Evolutionary conservation across 1,140 invertebrate species (phyloP).

Genomic region (Rhopalosiphum padi): DNA sequence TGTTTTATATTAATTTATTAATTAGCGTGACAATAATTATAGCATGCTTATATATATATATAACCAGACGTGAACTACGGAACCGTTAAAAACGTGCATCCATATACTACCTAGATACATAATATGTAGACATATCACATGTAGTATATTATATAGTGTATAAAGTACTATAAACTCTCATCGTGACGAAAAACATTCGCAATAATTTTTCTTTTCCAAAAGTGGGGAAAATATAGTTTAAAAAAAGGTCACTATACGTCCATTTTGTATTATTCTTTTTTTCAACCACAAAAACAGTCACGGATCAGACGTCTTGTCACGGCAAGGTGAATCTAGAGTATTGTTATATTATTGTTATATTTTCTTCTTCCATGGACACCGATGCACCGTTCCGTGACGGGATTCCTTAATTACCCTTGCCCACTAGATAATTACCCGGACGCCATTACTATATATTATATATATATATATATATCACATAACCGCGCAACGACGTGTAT

Average conservation of each 20-base stretch:
- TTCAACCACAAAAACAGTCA: slow-evolving; percentile 50
- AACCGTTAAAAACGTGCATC: slow-evolving; percentile 26
- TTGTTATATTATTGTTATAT: slow-evolving; percentile 48
- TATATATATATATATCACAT: neutral
- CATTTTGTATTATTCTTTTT: slow-evolving; percentile 41
- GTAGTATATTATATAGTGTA: no score
- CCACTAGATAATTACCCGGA: slow-evolving; percentile 46
- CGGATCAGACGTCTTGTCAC: slow-evolving; percentile 57
- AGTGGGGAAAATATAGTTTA: neutral
- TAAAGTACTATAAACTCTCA: neutral
- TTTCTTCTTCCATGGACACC: slow-evolving; percentile 56
- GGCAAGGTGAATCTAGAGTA: slow-evolving; percentile 49
- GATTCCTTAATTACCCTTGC: slow-evolving; percentile 55
- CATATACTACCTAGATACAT: neutral
- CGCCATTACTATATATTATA: slow-evolving; percentile 40
- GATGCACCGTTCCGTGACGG: slow-evolving; percentile 45
- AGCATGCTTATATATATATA: neutral
- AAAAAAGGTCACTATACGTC: slow-evolving; percentile 53
- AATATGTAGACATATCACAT: neutral
- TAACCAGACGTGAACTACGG: neutral
- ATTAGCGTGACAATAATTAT: neutral
- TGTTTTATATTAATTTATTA: neutral
- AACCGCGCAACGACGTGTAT: neutral
- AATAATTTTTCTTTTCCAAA: slow-evolving; percentile 19
- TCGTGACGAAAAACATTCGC: slow-evolving; percentile 11